Percentiles rank a stretch among this genome's conserved stretches.
Evolutionary conservation across 2,113 vertebrate genomes (phyloP).

Genomic region (Laterallus jamaicensis): DNA sequence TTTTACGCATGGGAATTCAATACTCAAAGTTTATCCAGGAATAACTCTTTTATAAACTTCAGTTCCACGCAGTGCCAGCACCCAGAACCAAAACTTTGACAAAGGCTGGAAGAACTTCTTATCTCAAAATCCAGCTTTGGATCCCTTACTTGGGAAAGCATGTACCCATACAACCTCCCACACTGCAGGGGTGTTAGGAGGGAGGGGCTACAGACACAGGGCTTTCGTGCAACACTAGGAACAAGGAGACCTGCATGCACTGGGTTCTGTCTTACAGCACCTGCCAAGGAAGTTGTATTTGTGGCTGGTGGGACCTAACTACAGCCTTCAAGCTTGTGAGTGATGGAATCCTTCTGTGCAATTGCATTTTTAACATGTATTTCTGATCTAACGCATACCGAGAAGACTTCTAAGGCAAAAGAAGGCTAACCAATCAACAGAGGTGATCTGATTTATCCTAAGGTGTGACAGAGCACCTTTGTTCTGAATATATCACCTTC

Average conservation of each 20-base stretch:
- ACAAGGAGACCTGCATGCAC: background rate
- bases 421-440: background rate
- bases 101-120: background rate
- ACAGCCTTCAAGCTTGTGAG: background rate
- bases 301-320: background rate
- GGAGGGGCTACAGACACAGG: background rate
- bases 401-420: background rate
- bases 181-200: background rate
- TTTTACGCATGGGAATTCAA: background rate
- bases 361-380: background rate
- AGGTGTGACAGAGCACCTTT: background rate
- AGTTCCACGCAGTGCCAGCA: background rate
- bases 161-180: background rate
- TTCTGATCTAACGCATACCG: background rate
- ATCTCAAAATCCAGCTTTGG: background rate
- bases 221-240: background rate
- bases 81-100: background rate
- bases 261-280: background rate
- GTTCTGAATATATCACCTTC: background rate
- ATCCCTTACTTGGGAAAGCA: background rate
- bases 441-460: background rate
- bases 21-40: background rate
- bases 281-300: background rate
- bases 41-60: background rate
- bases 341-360: background rate